A percentile compares a stretch with the other conserved stretches of the same genome.
These are phyloP conservation scores for Enteromius anoplus DNA, from an alignment of 2,797 vertebrate genomes.

Conservation along the genomic window DNA sequence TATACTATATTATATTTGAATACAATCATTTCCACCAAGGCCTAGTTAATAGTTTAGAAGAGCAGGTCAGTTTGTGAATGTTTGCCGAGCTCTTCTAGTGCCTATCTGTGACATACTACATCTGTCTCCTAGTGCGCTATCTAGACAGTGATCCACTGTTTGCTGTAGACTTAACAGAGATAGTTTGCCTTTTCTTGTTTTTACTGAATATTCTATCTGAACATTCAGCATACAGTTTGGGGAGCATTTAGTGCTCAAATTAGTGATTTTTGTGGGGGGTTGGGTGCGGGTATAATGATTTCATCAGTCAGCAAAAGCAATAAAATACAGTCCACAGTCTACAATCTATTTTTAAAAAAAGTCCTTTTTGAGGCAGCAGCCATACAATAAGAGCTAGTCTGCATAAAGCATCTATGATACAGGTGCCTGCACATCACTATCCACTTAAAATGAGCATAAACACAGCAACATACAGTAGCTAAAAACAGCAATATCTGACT, in stretches of 20 bases:
- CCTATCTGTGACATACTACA: slow-evolving; percentile 78
- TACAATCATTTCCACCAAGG: slow-evolving; percentile 13
- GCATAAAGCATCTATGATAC: not conserved
- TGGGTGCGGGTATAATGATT: not conserved
- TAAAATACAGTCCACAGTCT: not conserved
- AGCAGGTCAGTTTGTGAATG: slow-evolving; percentile 60
- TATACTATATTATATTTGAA: not conserved
- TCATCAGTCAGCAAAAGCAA: not conserved
- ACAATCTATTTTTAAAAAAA: not conserved
- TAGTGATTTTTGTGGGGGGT: no score
- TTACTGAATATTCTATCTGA: not conserved
- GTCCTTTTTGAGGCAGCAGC: not conserved
- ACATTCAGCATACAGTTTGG: not conserved
- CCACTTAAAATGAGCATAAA: not conserved
- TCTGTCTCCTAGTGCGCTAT: slow-evolving; percentile 65
- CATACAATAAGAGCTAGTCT: not conserved
- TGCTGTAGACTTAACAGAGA: slow-evolving; percentile 35
- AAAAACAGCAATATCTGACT: not conserved
- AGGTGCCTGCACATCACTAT: not conserved
- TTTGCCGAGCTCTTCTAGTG: slow-evolving; percentile 76
- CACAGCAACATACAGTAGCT: not conserved
- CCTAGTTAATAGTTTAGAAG: slow-evolving; percentile 24
- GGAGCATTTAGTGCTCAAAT: not conserved
- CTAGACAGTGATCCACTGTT: slow-evolving; percentile 52
- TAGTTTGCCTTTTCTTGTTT: not conserved